Evolutionary conservation across 2,113 vertebrate genomes (phyloP).

Genomic region (Centropristis striata): DNA sequence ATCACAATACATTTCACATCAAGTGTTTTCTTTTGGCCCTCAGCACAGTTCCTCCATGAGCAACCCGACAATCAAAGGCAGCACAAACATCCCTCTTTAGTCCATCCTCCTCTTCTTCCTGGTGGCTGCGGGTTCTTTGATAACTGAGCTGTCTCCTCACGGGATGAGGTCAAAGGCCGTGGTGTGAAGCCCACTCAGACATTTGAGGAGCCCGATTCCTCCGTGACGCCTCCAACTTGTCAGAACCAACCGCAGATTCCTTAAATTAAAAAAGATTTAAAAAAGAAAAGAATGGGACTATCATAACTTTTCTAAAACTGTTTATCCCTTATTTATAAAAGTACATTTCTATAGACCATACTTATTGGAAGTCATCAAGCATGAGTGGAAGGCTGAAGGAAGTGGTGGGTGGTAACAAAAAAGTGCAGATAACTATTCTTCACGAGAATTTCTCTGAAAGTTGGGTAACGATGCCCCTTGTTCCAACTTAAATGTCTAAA

Average conservation of each 20-base stretch:
- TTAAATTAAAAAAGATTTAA: conserved; percentile 42
- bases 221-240: conserved; percentile 56
- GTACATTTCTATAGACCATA: background rate
- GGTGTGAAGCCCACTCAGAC: conserved; percentile 70
- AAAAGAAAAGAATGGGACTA: conserved; percentile 3
- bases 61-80: conserved; percentile 41
- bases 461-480: background rate
- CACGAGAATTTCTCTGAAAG: conserved; percentile 5
- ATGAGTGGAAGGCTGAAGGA: conserved; percentile 42
- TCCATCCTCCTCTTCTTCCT: conserved; percentile 55
- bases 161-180: conserved; percentile 66
- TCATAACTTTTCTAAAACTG: background rate
- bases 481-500: background rate
- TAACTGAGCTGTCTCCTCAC: conserved; percentile 65
- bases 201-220: conserved; percentile 64
- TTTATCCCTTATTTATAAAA: background rate
- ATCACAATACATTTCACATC: conserved; percentile 11
- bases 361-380: conserved; percentile 10
- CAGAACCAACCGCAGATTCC: conserved; percentile 41
- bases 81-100: conserved; percentile 47
- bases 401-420: conserved; percentile 54
- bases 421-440: background rate
- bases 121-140: conserved; percentile 57
- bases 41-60: conserved; percentile 7
- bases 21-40: conserved; percentile 16